phyloP scores from a whole-genome alignment of 2,888 invertebrate species.

The Bembecia ichneumoniformis region DNA sequence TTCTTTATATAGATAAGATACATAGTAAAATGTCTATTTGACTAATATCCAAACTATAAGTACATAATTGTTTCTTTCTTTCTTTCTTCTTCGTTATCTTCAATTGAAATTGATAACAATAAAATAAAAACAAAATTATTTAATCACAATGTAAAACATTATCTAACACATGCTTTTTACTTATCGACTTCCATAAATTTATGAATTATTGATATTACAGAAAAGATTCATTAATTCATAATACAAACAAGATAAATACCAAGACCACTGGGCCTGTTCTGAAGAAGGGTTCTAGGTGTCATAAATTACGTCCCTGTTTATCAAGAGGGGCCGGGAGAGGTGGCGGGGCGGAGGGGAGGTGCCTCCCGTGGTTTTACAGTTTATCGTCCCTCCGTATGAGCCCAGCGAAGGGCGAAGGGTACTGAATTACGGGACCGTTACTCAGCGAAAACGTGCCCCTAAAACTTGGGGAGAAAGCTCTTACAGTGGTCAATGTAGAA shows the following conservation, averaged over 20 bases:
- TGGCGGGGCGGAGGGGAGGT: slow-evolving; percentile 41
- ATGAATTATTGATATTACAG: no score
- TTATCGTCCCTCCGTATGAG: slow-evolving; percentile 61
- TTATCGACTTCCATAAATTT: no score
- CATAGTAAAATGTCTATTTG: no score
- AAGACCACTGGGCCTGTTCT: slow-evolving; percentile 6
- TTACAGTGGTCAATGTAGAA: neutral
- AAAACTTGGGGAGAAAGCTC: slow-evolving; percentile 17
- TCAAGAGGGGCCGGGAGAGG: slow-evolving; percentile 33
- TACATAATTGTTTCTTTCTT: no score
- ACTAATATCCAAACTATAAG: no score
- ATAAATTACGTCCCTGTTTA: slow-evolving; percentile 69
- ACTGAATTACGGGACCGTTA: slow-evolving; percentile 55
- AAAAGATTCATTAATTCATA: no score
- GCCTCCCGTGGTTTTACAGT: slow-evolving; percentile 68
- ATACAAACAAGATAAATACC: neutral
- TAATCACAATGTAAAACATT: no score
- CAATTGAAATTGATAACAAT: no score
- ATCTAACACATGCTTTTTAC: no score
- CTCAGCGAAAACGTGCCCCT: slow-evolving; percentile 51
- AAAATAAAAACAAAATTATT: no score
- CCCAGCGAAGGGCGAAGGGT: slow-evolving; percentile 42
- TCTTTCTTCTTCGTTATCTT: no score
- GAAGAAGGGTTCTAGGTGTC: slow-evolving; percentile 48
- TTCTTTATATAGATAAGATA: no score